Base-by-base conservation (phyloP, 2,888 invertebrate species). In the Ashinkailepas kermadecensis region DNA sequence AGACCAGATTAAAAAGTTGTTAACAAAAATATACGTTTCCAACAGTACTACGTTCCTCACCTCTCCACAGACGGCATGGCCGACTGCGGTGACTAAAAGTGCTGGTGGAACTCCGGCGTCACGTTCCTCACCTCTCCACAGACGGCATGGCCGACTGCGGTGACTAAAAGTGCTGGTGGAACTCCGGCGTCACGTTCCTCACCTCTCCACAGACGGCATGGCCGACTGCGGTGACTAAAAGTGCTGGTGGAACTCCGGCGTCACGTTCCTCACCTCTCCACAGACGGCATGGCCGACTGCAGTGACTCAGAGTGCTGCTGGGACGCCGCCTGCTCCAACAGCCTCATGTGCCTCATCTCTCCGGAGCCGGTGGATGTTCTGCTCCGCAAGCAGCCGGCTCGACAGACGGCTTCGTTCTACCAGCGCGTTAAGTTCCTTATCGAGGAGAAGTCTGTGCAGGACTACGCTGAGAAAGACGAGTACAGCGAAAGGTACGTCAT, bases 31-130 rank as follows among this genome's bases (percentile, higher is more conserved):
- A 39, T 39, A 39, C 39, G 39, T 1, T 39, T 39, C 39, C 39
- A 39, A 39, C 4, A 39, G 39, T 39, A 39, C 39, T 4, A 39
- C 39, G 39, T 4, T 39, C 39, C 4, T 39, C 62, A 18, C 13
- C 62, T 18, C 62, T 18, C 18, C 9, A 23, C 90, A 99, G 99
- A 99, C 91, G 98, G 98, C 85, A 94, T 99, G 92, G 92, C 93
- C 86, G 99, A 99, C 91, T 99, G 99, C 89, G 95, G 96, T 84
- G 99, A 99, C 89, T 96, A 97, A 87, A 99, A 99, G 89, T 99
- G 99, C 89, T 99, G 99, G 88, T 93, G 93, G 85, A 93, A 94
- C 86, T 91, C 93, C 39, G 92, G 92, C 85, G 39, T 4, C 39
- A 39, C 39, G 39, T 39, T 39, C 39, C 39, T 39, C 62, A 18